These are phyloP conservation scores for Ptilonorhynchus violaceus DNA, from an alignment of 2,113 vertebrate species.

Conservation along the genomic window DNA sequence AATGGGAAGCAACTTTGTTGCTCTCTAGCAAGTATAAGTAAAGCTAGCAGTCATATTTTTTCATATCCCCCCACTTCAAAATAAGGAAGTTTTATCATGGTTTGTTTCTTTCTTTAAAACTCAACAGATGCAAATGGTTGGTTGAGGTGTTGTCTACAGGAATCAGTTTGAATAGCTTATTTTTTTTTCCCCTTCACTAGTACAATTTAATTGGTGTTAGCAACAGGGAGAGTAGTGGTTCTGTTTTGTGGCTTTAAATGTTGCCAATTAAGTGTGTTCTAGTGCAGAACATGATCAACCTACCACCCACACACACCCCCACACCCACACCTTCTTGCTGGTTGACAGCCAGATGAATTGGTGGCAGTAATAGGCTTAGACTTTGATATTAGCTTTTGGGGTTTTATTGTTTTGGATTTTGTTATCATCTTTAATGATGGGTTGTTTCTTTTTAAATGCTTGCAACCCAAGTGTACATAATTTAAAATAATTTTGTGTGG, in stretches of 20 bases:
- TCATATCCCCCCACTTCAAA: not conserved
- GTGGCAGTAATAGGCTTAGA: not conserved
- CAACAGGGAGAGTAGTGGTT: not conserved
- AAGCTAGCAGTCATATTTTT: not conserved
- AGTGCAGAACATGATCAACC: not conserved
- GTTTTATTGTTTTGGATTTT: not conserved
- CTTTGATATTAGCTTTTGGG: not conserved
- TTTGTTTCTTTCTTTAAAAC: not conserved
- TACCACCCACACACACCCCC: not conserved
- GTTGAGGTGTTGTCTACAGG: not conserved
- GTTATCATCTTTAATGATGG: not conserved
- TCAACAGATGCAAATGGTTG: not conserved
- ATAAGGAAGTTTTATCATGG: not conserved
- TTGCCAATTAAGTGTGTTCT: not conserved
- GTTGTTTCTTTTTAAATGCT: not conserved
- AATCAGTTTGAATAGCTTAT: not conserved
- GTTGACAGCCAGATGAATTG: not conserved
- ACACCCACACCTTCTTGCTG: not conserved
- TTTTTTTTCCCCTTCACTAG: not conserved
- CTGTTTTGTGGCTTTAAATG: not conserved
- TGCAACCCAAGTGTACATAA: not conserved
- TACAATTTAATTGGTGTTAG: not conserved
- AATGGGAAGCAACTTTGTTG: not conserved
- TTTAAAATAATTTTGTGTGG: not conserved
- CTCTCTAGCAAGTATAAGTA: not conserved